Conservation (phyloP, 2,888 invertebrate genomes). For the Harmothoe impar region DNA sequence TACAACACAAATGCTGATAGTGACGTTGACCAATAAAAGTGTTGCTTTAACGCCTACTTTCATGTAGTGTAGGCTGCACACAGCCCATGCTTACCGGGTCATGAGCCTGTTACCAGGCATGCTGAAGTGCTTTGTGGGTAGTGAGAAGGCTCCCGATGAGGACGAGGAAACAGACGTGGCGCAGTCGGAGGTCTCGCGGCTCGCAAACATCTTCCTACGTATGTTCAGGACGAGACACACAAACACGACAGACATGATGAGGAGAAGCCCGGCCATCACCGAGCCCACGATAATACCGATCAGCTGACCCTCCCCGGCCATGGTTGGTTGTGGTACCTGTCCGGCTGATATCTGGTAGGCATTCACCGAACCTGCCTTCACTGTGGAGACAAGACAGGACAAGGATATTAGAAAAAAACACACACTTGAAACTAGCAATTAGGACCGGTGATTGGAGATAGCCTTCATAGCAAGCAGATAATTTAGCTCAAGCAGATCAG, state of each 20-base stretch:
- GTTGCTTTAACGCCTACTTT: no score
- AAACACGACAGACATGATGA: conserved; percentile 10
- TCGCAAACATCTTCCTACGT: neutral
- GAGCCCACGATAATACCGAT: conserved; percentile 13
- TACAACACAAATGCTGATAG: no score
- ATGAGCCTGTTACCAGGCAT: conserved; percentile 16
- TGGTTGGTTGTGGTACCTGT: neutral
- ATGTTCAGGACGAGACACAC: neutral
- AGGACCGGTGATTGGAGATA: no score
- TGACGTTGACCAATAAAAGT: no score
- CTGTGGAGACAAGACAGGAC: no score
- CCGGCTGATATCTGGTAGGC: conserved; percentile 13
- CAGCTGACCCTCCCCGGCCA: neutral
- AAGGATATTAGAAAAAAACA: no score
- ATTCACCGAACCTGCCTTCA: neutral
- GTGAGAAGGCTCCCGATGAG: neutral
- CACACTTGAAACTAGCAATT: no score
- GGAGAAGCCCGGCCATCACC: conserved; percentile 4
- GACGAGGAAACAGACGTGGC: neutral
- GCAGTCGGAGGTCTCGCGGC: neutral
- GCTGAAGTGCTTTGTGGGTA: conserved; percentile 2
- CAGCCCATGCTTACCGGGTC: neutral
- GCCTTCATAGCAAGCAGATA: no score
- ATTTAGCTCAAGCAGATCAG: no score
- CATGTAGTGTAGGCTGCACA: no score